phyloP scores from a whole-genome alignment of 2,113 vertebrate genomes.

The Myrmophylax atrothorax region DNA sequence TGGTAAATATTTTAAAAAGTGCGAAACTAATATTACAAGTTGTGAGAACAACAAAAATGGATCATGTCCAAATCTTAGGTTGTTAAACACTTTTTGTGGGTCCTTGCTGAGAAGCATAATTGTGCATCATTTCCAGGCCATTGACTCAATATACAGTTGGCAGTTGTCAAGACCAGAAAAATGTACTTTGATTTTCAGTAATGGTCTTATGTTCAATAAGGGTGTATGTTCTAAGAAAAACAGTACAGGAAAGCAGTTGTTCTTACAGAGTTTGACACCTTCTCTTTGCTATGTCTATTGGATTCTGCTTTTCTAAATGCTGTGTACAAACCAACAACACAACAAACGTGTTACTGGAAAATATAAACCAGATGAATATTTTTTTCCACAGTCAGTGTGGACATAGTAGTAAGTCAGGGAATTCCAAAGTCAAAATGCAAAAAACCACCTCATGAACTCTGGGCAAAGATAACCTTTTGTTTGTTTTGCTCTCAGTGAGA shows the following conservation, averaged over 20 bases:
- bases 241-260: background rate
- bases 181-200: background rate
- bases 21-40: slow-evolving; percentile 39
- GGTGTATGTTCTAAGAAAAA: background rate
- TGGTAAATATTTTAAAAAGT: slow-evolving; percentile 56
- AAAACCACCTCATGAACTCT: background rate
- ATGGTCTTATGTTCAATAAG: background rate
- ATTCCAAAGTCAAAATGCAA: background rate
- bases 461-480: background rate
- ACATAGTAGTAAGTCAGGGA: background rate
- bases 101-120: background rate
- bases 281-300: background rate
- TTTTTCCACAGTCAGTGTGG: background rate
- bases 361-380: background rate
- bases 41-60: slow-evolving; percentile 31
- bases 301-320: background rate
- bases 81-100: background rate
- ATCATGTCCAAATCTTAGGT: background rate
- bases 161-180: background rate
- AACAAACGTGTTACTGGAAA: background rate
- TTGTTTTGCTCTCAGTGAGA: background rate
- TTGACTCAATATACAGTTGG: background rate
- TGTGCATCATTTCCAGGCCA: background rate
- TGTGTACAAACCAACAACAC: background rate
- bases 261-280: background rate